A percentile compares a stretch with the other conserved stretches of the same genome.
phyloP scores from a whole-genome alignment of 92 coral and sea anemone genomes.

The Phenganax stokvisi region DNA sequence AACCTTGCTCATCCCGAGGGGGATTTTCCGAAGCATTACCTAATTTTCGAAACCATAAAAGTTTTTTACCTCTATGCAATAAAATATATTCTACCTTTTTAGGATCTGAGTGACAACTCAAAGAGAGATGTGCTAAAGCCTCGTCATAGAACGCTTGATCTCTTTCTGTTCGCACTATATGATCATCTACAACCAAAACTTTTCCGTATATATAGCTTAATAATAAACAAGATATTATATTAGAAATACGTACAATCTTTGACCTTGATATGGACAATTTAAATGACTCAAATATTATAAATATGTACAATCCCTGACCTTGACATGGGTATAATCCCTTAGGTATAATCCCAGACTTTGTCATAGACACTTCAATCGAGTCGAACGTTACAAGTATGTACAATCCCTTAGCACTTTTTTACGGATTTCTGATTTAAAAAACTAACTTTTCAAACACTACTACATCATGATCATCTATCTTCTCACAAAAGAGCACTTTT shows the following conservation, averaged over 20 bases:
- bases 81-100: conserved; percentile 7
- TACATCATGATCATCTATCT: conserved; percentile 9
- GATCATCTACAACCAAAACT: conserved; percentile 24
- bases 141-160: conserved; percentile 15
- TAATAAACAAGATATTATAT: neutral
- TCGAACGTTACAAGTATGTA: neutral
- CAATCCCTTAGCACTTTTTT: neutral
- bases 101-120: conserved; percentile 23
- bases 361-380: neutral
- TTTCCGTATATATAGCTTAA: conserved; percentile 30
- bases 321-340: no score
- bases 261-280: no score
- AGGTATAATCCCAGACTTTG: neutral
- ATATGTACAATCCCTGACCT: no score
- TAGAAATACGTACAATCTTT: neutral
- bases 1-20: neutral
- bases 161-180: conserved; percentile 2
- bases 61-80: no score
- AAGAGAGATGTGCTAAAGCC: conserved; percentile 18
- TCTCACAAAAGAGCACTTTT: neutral
- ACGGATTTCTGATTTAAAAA: no score
- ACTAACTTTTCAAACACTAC: conserved; percentile 31
- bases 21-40: no score
- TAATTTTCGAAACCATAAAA: no score
- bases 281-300: no score